Evolutionary conservation across 2,888 invertebrate genomes (phyloP).

Genomic region (Leptogaster cylindrica): DNA sequence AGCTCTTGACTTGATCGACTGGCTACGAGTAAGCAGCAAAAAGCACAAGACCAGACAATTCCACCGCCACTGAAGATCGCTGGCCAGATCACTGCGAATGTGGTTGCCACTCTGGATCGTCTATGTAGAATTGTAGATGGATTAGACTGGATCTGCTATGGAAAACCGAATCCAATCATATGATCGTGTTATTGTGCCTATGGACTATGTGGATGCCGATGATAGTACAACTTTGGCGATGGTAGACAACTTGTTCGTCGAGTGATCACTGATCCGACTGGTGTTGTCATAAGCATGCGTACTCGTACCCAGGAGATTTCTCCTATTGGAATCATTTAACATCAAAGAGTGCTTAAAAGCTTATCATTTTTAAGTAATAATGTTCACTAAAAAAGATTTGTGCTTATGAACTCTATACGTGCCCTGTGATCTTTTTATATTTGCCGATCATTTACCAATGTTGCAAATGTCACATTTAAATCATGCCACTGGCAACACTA

Average conservation of each 20-base stretch:
- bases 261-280: not conserved
- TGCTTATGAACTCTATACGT: too few species aligned
- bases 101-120: not conserved
- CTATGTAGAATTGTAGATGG: not conserved
- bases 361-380: not conserved
- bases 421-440: too few species aligned
- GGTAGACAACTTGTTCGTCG: slow-evolving; percentile 15
- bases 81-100: not conserved
- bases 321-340: too few species aligned
- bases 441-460: too few species aligned
- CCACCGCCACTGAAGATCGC: too few species aligned
- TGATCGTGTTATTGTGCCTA: not conserved
- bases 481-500: slow-evolving; percentile 13
- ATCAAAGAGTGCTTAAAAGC: not conserved
- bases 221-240: not conserved
- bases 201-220: not conserved
- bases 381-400: too few species aligned
- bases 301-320: too few species aligned
- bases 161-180: slow-evolving; percentile 2
- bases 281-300: slow-evolving; percentile 14
- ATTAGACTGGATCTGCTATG: slow-evolving; percentile 11
- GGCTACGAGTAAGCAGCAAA: slow-evolving; percentile 11
- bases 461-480: too few species aligned
- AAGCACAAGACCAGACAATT: slow-evolving; percentile 24
- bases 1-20: slow-evolving; percentile 36